Evolutionary conservation across 2,113 vertebrate species (phyloP).

Genomic region (Potamarius usumacintae): DNA sequence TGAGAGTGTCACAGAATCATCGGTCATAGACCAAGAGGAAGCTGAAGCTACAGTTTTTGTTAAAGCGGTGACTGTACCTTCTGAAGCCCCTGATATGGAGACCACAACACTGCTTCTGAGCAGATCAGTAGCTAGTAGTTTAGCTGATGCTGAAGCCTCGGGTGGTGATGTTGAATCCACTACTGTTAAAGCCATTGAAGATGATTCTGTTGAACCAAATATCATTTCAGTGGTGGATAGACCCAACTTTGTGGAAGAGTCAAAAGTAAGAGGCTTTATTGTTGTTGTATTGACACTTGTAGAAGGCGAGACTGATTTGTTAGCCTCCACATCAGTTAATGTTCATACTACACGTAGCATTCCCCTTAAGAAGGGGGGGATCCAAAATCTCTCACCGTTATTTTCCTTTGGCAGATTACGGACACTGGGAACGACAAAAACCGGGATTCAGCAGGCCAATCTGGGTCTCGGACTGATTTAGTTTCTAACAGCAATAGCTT

Average conservation of each 20-base stretch:
- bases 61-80: not conserved
- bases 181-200: not conserved
- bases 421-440: not conserved
- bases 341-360: not conserved
- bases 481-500: conserved; percentile 66
- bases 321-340: not conserved
- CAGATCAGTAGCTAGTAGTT: not conserved
- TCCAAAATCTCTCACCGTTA: not conserved
- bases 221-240: not conserved
- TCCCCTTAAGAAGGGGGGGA: too few relatives aligned
- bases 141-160: conserved; percentile 9
- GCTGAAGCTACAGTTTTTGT: not conserved
- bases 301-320: not conserved
- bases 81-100: not conserved
- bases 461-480: not conserved
- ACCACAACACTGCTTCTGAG: not conserved
- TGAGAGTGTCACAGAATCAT: not conserved
- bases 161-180: conserved; percentile 7
- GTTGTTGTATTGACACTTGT: not conserved
- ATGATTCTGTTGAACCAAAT: not conserved
- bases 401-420: conserved; percentile 20
- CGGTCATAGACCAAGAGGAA: not conserved
- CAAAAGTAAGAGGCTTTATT: not conserved
- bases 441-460: not conserved
- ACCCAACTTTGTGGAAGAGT: not conserved